Base-by-base conservation (phyloP, 1,140 invertebrate species). In the Camponotus floridanus region DNA sequence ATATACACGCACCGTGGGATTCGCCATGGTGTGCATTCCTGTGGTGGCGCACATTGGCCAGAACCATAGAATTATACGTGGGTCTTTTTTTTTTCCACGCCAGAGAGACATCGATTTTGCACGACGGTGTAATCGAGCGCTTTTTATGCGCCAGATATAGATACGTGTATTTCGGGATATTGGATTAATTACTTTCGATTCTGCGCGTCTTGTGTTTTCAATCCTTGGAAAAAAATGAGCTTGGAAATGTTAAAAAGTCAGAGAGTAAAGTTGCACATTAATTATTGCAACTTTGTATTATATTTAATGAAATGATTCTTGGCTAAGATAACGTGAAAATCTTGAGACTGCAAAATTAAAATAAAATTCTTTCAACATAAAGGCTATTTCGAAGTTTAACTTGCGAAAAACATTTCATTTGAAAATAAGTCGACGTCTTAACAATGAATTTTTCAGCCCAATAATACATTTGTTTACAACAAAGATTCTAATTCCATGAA, bases 1-100 rank as follows among this genome's bases (percentile, higher is more conserved):
- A 81, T 83, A 83, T 73, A 83, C 68, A 79, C 42, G 70, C 68
- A 31, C 62, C 48, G 18, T 65, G 36, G 42, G 26, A 59, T 85
- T 79, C 57, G 61, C 36, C 59, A 45, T 55, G 64, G 36, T n/a
- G 86, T 51, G 48, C 48, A 68, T 74, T 36, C 51, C 31, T 68
- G 64, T 18, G 36, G 64, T 21, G 33, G 33, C 36, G 13, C 21
- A 18, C 51, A 45, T 9, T 26, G 39, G 65, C 26, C 21, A 31
- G n/a, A 13, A 31, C 15, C n/a, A 15, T 48, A 26, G 4, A 76
- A 67, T 76, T 62, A 83, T 62, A 74, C 39, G 21, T 21, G 21
- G 36, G 0, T 59, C 15, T 36, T 61, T 74, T 57, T 83, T 36
- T 71, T 21, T 80, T 26, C 18, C 48, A 13, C 48, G 18, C 39